Evolutionary conservation across 1,140 invertebrate genomes (phyloP), one percentile per base, ranked within the genome.

Genomic region (Dendroctonus valens): DNA sequence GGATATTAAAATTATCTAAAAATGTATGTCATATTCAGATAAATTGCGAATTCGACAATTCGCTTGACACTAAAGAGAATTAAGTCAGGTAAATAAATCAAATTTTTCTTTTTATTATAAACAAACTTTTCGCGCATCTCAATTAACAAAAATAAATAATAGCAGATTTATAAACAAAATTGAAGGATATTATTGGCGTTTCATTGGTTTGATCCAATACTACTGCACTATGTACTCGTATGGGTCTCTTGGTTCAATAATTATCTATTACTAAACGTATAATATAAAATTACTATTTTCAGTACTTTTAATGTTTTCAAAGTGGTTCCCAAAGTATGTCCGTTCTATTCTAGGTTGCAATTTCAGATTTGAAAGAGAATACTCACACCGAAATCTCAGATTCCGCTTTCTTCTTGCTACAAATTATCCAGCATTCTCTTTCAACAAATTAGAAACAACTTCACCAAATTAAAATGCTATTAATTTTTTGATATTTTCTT

Each of bases 231-330:
- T 15, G 15, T 52, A 52, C 11, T 15, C 8, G 8, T 52, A 41
- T 58, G 15, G 12, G 48, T 41, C 67, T 59, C 65, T 72, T 72
- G 71, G 71, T 72, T 70, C 71, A 65, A 68, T 26, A 26, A 66
- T 55, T 26, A 62, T 41, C 69, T 72, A 72, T 58, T 69, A 70
- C 70, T 69, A 72, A 72, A 70, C 44, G 58, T 51, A 64, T 70
- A 70, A 55, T 70, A 72, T 52, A 72, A 72, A 59, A 72, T 72
- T 70, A 70, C 71, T 72, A 72, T 68, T 68, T 7, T 59, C 69
- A 70, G 57, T 72, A 70, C 68, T 67, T 69, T 67, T 64, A 11
- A 26, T 26, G 26, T 26, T 26, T 26, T 53, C 41, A 46, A 12
- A 12, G 41, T 65, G 54, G 62, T 57, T 65, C 62, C 62, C 52